phyloP scores from a whole-genome alignment of 2,888 invertebrate species.

The Cephus rjabovi region DNA sequence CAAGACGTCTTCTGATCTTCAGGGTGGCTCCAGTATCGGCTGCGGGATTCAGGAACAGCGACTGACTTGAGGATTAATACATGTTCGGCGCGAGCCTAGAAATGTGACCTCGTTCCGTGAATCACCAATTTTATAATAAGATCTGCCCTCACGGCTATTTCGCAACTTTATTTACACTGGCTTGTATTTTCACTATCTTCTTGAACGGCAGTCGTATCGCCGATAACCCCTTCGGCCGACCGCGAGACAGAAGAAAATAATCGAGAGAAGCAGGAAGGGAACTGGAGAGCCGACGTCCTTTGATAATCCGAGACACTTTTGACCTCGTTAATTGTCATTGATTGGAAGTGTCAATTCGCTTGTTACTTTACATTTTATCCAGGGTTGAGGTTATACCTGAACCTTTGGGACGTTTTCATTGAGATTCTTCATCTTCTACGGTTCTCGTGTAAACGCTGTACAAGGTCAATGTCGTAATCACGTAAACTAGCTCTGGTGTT shows the following conservation, averaged over 20 bases:
- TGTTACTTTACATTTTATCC: background rate
- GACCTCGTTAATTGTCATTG: background rate
- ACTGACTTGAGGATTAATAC: slow-evolving; percentile 56
- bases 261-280: background rate
- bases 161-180: slow-evolving; percentile 22
- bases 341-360: background rate
- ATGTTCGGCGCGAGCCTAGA: slow-evolving; percentile 50
- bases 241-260: background rate
- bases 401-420: background rate
- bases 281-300: background rate
- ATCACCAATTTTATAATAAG: slow-evolving; percentile 65
- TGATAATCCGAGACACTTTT: background rate
- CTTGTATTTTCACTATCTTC: slow-evolving; percentile 10
- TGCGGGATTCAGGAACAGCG: slow-evolving; percentile 58
- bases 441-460: background rate
- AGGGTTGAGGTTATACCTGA: background rate
- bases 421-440: background rate
- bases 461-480: background rate
- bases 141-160: slow-evolving; percentile 36
- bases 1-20: background rate
- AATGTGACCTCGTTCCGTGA: slow-evolving; percentile 60
- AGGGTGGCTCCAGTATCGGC: background rate
- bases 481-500: background rate
- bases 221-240: slow-evolving; percentile 13
- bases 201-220: slow-evolving; percentile 1